Base-by-base conservation (phyloP, 2,797 vertebrate species). In the Champsocephalus gunnari region DNA sequence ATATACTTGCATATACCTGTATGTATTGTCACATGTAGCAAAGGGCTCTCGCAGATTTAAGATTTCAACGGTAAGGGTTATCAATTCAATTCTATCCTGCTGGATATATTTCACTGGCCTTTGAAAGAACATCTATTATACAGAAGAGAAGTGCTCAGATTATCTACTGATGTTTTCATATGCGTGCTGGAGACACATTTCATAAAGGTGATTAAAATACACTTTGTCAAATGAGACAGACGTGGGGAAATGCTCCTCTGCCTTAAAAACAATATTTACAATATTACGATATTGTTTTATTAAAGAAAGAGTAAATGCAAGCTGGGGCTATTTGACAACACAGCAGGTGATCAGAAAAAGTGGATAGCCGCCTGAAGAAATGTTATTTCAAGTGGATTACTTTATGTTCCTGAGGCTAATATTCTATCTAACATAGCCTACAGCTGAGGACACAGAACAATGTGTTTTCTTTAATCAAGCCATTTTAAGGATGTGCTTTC, bases 291-390 rank as follows among this genome's bases (percentile, higher is more conserved):
- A 56, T 61, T 8, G 81, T 16, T 61, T 73, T 11, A 38, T 71
- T 66, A 64, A 67, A 77, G 24, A 53, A 77, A 65, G 53, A 73
- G 28, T 59, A 64, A 71, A n/a, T 71, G 66, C 53, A 56, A 71
- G 47, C 77, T 43, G 73, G n/a, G 73, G 81, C 85, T 89, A 75
- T 91, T 89, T 88, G 82, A 87, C 75, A 76, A 87, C 85, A 71
- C 90, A 90, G 88, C 81, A 84, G 82, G 90, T 77, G 79, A 84
- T 71, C 71, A 69, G 84, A 78, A 58, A 82, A 85, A 38, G 44
- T 79, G 75, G 51, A 79, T 38, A 65, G 32, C 57, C 4, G 83
- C 85, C 87, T 6, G 51, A 87, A 75, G 85, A 81, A 34, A 43
- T 66, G 50, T 84, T 86, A 90, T 96, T 72, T 66, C 13, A 60